Conservation (phyloP, 2,888 invertebrate genomes). For the Acanthosepion pharaonis region DNA sequence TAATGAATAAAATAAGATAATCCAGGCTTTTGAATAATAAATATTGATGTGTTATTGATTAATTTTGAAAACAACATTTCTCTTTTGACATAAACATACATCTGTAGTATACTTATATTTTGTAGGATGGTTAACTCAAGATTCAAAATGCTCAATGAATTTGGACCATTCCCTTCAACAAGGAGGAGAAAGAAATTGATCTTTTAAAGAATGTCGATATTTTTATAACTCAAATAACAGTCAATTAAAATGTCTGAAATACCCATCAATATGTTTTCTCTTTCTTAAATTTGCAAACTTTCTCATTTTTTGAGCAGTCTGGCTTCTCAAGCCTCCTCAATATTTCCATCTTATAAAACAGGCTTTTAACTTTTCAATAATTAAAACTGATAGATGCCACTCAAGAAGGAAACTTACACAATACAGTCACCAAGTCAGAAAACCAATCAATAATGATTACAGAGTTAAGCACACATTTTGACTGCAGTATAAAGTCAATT, state of each 20-base stretch:
- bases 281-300: neutral
- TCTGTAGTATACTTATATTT: neutral
- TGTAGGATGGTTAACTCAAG: neutral
- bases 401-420: constrained; percentile 2
- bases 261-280: neutral
- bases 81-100: neutral
- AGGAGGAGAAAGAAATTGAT: neutral
- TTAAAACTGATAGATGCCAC: constrained; percentile 4
- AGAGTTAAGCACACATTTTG: neutral
- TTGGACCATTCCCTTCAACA: neutral
- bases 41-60: too few species aligned
- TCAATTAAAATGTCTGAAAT: constrained; percentile 33
- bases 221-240: neutral
- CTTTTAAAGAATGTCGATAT: neutral
- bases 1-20: too few species aligned
- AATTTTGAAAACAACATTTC: too few species aligned
- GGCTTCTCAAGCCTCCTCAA: neutral
- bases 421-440: neutral
- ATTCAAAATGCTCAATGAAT: neutral
- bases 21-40: too few species aligned
- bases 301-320: neutral
- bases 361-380: constrained; percentile 33
- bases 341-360: neutral
- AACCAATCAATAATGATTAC: neutral
- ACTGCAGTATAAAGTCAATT: neutral